phyloP scores from a whole-genome alignment of 2,888 invertebrate genomes.

The Thymelicus acteon region DNA sequence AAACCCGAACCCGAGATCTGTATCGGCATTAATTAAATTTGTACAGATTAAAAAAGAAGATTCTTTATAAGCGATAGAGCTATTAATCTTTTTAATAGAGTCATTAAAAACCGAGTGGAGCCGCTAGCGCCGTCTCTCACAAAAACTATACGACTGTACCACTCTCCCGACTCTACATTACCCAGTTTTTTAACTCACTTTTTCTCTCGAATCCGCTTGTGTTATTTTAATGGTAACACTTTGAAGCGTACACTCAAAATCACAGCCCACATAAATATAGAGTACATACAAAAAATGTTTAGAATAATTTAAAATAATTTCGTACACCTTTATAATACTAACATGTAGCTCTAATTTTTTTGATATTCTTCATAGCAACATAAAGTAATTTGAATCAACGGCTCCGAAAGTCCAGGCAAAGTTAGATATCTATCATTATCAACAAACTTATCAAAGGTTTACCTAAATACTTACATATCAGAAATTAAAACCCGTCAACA shows the following conservation, averaged over 20 bases:
- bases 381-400: no score
- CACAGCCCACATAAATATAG: no score
- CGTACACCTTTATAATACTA: no score
- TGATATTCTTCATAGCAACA: no score
- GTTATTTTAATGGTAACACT: conserved; percentile 1
- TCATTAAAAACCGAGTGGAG: conserved; percentile 76
- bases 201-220: conserved; percentile 15
- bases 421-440: no score
- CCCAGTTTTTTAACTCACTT: conserved; percentile 22
- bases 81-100: conserved; percentile 84
- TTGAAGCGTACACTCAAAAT: background rate
- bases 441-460: no score
- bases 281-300: no score
- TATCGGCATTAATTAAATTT: conserved; percentile 82
- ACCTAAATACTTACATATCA: no score
- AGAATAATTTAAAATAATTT: no score
- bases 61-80: conserved; percentile 72
- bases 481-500: no score
- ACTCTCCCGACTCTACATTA: conserved; percentile 28
- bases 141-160: conserved; percentile 35
- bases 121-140: conserved; percentile 58
- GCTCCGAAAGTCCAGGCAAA: no score
- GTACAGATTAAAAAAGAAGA: conserved; percentile 67
- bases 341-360: no score
- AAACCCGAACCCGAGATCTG: conserved; percentile 55